Base-by-base conservation (phyloP, 2,888 invertebrate species). In the Limnephilus marmoratus region DNA sequence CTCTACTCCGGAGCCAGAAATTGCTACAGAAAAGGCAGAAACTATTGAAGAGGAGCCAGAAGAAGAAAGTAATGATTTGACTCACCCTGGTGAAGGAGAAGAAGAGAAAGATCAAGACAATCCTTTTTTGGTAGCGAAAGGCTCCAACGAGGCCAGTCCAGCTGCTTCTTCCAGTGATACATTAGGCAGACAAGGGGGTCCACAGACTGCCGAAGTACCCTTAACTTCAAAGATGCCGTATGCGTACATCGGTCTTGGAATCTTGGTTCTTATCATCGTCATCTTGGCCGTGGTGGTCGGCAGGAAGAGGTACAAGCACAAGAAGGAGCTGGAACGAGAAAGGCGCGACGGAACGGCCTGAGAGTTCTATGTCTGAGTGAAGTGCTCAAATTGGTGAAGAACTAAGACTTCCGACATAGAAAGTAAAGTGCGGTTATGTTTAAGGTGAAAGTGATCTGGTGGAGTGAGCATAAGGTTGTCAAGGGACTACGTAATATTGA, bases 191-290 rank as follows among this genome's bases (percentile, higher is more conserved):
- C 82, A 85, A 9, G 85, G 86, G 12, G 93, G 91, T 13, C 31
- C 92, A 15, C 68, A 86, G 81, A 88, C 87, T 9, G 41, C 83
- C 18, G 80, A 90, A 90, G 93, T 85, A 34, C 90, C 93, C 15
- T n/a, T 81, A 24, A n/a, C 86, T 18, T 93, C 93, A 7, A 34
- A 92, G 49, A 89, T 93, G 37, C 93, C 91, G 24, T 96, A 96
- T 93, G 96, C 96, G 95, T 96, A 96, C 96, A 95, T 96, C 94
- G 96, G 96, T 41, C 95, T 96, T 93, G 96, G 95, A n/a, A 95
- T 96, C 81, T 83, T 93, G 13, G 96, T 96, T 5, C 90, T 96
- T 86, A 95, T 95, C 24, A 95, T 96, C 9, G 94, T 96, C 92
- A 94, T 96, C 88, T 94, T 96, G 94, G 95, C 96, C 94, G 96